Evolutionary conservation across 2,113 vertebrate species (phyloP).

Genomic region (Ramphastos sulfuratus): DNA sequence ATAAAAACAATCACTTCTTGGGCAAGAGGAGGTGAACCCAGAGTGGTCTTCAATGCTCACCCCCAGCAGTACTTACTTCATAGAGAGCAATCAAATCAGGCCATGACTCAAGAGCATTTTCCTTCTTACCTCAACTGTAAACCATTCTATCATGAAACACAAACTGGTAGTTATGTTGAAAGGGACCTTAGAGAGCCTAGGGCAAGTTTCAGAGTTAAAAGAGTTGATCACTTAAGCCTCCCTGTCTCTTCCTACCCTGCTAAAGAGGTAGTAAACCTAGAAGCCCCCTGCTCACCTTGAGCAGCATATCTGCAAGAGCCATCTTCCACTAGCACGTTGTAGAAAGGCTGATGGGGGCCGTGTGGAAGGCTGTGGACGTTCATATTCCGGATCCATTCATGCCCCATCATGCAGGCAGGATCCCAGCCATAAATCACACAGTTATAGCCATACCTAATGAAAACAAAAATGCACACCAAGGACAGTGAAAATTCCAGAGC

Average conservation of each 20-base stretch:
- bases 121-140: background rate
- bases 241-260: background rate
- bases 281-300: conserved; percentile 79
- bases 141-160: too few relatives aligned
- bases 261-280: background rate
- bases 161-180: too few relatives aligned
- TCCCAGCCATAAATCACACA: conserved; percentile 98
- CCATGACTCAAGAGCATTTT: background rate
- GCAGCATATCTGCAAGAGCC: conserved; percentile 94
- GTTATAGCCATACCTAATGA: conserved; percentile 88
- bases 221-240: background rate
- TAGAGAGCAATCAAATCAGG: background rate
- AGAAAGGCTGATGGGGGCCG: conserved; percentile 93
- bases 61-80: background rate
- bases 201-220: too few relatives aligned
- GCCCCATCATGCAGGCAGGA: conserved; percentile 95
- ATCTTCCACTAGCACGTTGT: conserved; percentile 94
- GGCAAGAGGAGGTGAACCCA: background rate
- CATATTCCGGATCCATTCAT: conserved; percentile 97
- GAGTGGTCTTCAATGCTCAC: background rate
- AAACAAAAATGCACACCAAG: background rate
- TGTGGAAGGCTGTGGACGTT: conserved; percentile 91
- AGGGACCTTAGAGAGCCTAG: too few relatives aligned
- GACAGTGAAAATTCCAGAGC: background rate
- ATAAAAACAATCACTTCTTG: background rate